These are phyloP conservation scores for Capitulum mitella DNA, from an alignment of 2,888 invertebrate species.

Conservation along the genomic window DNA sequence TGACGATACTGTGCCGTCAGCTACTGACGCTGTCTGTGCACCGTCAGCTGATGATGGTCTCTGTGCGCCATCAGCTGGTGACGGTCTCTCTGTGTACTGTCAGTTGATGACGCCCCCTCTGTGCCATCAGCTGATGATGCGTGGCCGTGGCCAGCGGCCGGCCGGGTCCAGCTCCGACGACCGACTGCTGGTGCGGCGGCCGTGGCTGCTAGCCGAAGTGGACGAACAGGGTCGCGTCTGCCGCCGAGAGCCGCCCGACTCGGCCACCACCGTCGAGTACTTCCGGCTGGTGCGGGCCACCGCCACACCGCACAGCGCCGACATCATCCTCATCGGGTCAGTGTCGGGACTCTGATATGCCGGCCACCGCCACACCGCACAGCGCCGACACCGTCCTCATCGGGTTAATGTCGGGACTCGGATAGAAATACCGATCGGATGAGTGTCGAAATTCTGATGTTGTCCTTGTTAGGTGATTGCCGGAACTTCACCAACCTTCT, in stretches of 20 bases:
- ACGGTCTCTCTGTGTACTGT: too few species aligned
- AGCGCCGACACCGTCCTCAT: background rate
- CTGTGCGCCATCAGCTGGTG: too few species aligned
- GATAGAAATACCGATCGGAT: too few species aligned
- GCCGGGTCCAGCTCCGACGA: background rate
- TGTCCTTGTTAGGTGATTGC: background rate
- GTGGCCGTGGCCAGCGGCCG: background rate
- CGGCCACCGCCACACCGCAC: background rate
- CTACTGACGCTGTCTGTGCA: too few species aligned
- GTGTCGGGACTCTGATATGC: background rate
- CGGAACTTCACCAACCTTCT: too few species aligned
- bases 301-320: background rate
- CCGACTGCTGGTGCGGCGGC: background rate
- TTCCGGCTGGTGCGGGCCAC: constrained; percentile 15
- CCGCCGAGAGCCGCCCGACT: background rate
- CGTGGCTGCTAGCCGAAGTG: constrained; percentile 14
- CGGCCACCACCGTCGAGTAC: background rate
- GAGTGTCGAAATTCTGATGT: too few species aligned
- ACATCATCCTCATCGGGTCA: background rate
- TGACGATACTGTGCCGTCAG: too few species aligned
- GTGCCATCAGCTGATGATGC: background rate
- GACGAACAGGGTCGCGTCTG: background rate
- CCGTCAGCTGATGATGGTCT: too few species aligned
- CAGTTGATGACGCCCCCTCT: too few species aligned
- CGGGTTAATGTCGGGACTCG: too few species aligned